Conservation (phyloP, 2,797 vertebrate species). For the Fundulus diaphanus region DNA sequence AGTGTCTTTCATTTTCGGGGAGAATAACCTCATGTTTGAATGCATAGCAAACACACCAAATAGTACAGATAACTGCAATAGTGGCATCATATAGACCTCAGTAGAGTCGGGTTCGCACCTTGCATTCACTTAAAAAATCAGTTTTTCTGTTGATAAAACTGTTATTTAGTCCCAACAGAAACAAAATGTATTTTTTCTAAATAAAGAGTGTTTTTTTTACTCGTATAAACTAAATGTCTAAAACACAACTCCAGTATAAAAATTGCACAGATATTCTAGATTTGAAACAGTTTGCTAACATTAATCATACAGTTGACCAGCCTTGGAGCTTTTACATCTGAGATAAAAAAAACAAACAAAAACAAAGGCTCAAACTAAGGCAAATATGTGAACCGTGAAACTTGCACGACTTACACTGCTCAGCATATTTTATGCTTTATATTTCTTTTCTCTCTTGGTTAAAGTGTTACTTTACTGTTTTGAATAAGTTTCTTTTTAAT, state of each 20-base stretch:
- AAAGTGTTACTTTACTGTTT: no score
- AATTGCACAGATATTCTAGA: not conserved
- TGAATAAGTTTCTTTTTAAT: no score
- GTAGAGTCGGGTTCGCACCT: not conserved
- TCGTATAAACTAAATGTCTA: not conserved
- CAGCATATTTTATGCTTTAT: no score
- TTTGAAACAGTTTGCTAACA: no score
- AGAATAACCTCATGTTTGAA: not conserved
- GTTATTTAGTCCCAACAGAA: not conserved
- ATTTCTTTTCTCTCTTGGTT: no score
- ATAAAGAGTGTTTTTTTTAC: not conserved
- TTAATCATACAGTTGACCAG: no score
- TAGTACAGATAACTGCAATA: not conserved
- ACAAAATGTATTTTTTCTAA: not conserved
- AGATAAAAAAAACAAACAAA: no score
- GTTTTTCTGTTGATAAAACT: not conserved
- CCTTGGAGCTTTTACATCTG: no score
- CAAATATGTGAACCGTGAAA: no score
- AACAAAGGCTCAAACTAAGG: no score
- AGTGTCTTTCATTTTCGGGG: not conserved
- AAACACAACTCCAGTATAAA: not conserved
- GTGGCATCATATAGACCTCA: not conserved
- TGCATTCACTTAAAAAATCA: no score
- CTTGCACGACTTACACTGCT: no score
- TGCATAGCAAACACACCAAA: not conserved